Conservation (phyloP, 30 jellyfish, hydroid and myxozoan genomes). For the Aurelia aurita complex sp. Pacific region DNA sequence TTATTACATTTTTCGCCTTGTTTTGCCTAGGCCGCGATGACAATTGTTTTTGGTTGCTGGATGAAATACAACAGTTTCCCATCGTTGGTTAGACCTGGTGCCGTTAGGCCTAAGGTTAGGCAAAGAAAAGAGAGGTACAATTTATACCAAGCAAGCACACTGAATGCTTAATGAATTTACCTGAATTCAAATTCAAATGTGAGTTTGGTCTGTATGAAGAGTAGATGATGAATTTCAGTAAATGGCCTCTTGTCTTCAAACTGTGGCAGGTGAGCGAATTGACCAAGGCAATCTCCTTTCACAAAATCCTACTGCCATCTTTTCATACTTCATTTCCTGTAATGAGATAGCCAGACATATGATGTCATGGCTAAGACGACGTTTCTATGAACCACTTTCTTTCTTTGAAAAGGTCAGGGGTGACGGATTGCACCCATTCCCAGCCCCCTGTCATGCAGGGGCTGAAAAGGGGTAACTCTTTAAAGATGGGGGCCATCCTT, state of each 20-base stretch:
- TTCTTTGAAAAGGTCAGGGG: too few relatives aligned
- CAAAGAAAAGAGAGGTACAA: background rate
- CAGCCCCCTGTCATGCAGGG: too few relatives aligned
- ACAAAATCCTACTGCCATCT: conserved; percentile 52
- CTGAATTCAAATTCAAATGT: background rate
- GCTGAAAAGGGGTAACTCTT: too few relatives aligned
- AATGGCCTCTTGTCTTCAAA: conserved; percentile 47
- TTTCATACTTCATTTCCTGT: conserved; percentile 62
- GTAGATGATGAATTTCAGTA: conserved; percentile 17
- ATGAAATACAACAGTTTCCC: conserved; percentile 58
- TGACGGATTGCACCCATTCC: too few relatives aligned
- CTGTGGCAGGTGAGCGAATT: conserved; percentile 65
- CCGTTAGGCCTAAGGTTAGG: background rate
- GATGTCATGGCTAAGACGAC: too few relatives aligned
- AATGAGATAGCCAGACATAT: background rate
- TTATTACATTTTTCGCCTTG: conserved; percentile 1
- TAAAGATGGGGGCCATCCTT: too few relatives aligned
- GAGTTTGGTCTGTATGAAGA: background rate
- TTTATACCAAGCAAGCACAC: conserved; percentile 5
- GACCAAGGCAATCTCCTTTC: conserved; percentile 1
- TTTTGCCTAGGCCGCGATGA: conserved; percentile 34
- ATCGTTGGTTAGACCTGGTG: background rate
- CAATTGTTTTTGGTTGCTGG: conserved; percentile 30
- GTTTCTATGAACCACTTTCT: too few relatives aligned
- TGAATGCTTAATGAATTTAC: background rate